Conservation (phyloP, 2,797 vertebrate genomes). For the Hephaestus fuliginosus region DNA sequence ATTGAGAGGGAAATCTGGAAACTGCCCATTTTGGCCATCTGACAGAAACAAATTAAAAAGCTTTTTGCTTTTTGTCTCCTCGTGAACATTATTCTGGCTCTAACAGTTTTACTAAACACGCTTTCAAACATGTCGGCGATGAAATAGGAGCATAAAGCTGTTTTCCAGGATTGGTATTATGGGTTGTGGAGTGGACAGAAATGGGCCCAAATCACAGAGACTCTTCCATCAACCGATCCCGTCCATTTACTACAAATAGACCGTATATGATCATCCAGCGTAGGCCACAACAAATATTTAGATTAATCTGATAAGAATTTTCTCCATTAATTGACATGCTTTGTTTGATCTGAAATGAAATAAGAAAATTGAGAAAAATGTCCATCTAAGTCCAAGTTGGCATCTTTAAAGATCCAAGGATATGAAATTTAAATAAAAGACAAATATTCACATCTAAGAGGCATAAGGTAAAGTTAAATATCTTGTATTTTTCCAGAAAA, state of each 20-base stretch:
- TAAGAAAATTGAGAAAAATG: neutral
- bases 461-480: neutral
- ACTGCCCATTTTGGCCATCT: slow-evolving; percentile 20
- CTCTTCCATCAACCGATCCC: neutral
- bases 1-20: slow-evolving; percentile 29
- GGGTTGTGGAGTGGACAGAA: neutral
- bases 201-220: neutral
- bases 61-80: slow-evolving; percentile 49
- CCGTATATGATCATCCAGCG: too few species aligned
- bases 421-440: neutral
- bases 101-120: slow-evolving; percentile 26
- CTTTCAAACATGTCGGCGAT: slow-evolving; percentile 1
- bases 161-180: neutral
- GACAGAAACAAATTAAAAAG: slow-evolving; percentile 55
- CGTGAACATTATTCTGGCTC: slow-evolving; percentile 27
- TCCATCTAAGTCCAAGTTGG: neutral
- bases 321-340: too few species aligned
- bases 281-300: neutral
- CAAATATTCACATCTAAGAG: neutral
- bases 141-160: slow-evolving; percentile 4
- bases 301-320: neutral
- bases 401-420: neutral
- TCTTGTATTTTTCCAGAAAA: neutral
- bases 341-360: neutral
- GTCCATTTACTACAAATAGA: neutral